Evolutionary conservation across 1,140 invertebrate genomes (phyloP), one percentile per base, ranked within the genome.

Genomic region (Bathynomus jamesi): DNA sequence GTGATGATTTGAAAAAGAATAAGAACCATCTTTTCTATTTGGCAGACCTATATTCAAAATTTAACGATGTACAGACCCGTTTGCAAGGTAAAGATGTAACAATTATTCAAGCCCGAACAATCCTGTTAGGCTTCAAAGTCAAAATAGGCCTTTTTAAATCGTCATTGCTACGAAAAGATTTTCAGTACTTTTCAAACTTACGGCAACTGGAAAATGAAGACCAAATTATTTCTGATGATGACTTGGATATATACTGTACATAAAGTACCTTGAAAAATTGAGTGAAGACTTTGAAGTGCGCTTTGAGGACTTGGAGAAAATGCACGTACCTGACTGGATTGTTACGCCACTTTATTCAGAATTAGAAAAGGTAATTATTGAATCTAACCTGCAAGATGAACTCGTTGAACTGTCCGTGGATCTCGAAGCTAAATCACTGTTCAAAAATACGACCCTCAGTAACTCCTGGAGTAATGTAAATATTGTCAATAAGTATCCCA

Each of bases 11-110:
- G 40, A 75, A 72, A 61, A 71, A 32, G 46, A 68, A 28, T 53
- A 67, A 63, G 5, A 67, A 64, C 32, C 31, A 61, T 65, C 61
- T 67, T 65, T 72, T 75, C 70, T 62, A 63, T 67, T 31, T 72
- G 65, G 31, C 67, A 69, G 70, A 68, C 25, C 66, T 75, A 62
- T 75, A 62, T 74, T 66, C n/a, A 66, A 74, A 66, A 72, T 75
- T 75, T 72, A 69, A 65, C 65, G 70, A 72, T 40, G 60, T 67
- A 64, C 66, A 75, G 27, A 65, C 46, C 46, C 63, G 63, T 72
- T 46, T 74, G 46, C 73, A 74, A 40, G 73, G 69, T 67, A 74
- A 71, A 71, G 69, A 62, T 64, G 60, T 69, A 62, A 72, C 40
- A 67, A 72, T 72, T 53, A 68, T 68, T 66, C 70, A 46, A 68